These are phyloP conservation scores for Amphipyra berbera DNA, from an alignment of 2,888 invertebrate genomes.

Conservation along the genomic window DNA sequence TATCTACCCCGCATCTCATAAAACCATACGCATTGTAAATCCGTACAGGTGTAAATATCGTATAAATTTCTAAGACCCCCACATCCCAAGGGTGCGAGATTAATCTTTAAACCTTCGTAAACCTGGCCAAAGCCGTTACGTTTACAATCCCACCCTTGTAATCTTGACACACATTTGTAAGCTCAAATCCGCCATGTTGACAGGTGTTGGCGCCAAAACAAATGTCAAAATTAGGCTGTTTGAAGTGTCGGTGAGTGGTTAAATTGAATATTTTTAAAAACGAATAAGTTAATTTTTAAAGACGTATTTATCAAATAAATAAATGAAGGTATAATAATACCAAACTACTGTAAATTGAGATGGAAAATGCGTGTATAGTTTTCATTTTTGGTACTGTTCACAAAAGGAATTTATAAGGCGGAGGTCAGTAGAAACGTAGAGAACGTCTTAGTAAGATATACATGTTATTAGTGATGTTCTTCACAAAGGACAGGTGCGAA, in stretches of 20 bases:
- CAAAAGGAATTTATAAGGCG: too few species aligned
- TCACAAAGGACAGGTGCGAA: too few species aligned
- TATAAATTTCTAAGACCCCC: constrained; percentile 58
- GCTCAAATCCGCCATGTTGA: constrained; percentile 81
- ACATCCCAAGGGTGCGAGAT: constrained; percentile 71
- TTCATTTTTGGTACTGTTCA: too few species aligned
- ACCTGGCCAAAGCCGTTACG: constrained; percentile 75
- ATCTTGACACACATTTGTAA: constrained; percentile 79
- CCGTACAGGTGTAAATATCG: constrained; percentile 59
- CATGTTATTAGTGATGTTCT: too few species aligned
- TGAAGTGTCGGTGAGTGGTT: constrained; percentile 58
- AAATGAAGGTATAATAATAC: too few species aligned
- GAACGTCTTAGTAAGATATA: too few species aligned
- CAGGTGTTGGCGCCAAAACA: constrained; percentile 79
- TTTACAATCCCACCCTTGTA: constrained; percentile 79
- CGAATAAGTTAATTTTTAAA: too few species aligned
- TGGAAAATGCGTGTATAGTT: too few species aligned
- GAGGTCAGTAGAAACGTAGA: too few species aligned
- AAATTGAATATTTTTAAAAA: too few species aligned
- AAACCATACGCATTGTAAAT: constrained; percentile 46
- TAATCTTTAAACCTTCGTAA: constrained; percentile 80
- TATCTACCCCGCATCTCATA: constrained; percentile 7
- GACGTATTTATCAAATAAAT: too few species aligned
- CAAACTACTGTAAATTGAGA: too few species aligned
- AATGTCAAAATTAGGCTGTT: constrained; percentile 79